Base-by-base conservation (phyloP, 2,113 vertebrate species). In the Vulpes ferrilata region DNA sequence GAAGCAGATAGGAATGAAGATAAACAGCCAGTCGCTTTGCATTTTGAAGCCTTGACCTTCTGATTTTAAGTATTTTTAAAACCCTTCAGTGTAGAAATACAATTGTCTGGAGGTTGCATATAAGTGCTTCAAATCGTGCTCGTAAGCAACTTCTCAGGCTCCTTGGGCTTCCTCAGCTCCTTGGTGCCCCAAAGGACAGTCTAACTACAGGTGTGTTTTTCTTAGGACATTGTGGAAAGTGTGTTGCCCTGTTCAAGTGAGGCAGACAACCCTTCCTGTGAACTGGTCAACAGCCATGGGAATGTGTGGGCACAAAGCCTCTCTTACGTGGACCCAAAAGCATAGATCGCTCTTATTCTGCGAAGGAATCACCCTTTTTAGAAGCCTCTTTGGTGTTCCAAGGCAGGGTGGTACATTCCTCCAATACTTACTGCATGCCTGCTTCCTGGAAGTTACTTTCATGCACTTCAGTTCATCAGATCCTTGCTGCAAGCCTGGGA, bases 21-120 rank as follows among this genome's bases (percentile, higher is more conserved):
- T 71, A 79, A 92, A 95, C 25, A 92, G 27, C 48, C 27, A 48
- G 55, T 76, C 53, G 38, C 53, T 48, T 59, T 35, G 51, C 10
- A 64, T 48, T 92, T 91, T 13, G 43, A 94, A 92, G 32, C 7
- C 74, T 89, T 69, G 65, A 69, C 73, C 67, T 95, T 95, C 71
- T 43, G 11, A 87, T 89, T 16, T 74, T 32, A 95, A 80, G 48
- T 82, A 74, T 27, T 73, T 78, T 51, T 51, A 84, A 97, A 93
- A 69, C 15, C 10, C 55, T 84, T 90, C 11, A 11, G 1, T 20
- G 11, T 57, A 97, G 74, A 97, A 94, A 90, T 43, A 62, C 11
- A 81, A 67, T 81, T 95, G 22, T 95, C 55, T 80, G 86, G 76
- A 25, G 60, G 23, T 65, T 83, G 55, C 55, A 22, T 95, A 92